Evolutionary conservation across 2,113 vertebrate genomes (phyloP).

Genomic region (Coreoperca whiteheadi): DNA sequence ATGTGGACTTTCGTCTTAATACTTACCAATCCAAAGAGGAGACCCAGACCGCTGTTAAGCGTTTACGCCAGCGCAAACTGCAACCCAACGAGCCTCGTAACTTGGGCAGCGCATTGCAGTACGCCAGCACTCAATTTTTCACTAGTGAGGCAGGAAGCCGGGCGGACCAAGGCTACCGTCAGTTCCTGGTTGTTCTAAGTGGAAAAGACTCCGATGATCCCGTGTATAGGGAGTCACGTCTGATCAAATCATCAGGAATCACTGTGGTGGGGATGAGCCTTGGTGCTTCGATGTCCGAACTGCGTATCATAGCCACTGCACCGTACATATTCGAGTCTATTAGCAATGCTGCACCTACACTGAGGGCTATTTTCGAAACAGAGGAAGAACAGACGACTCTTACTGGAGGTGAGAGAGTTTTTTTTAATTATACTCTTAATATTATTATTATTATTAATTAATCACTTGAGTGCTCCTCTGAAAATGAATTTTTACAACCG

Average conservation of each 20-base stretch:
- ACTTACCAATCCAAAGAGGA: slow-evolving; percentile 73
- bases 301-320: slow-evolving; percentile 61
- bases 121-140: slow-evolving; percentile 78
- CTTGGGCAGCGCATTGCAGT: slow-evolving; percentile 76
- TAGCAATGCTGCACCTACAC: not conserved
- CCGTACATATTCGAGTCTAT: slow-evolving; percentile 43
- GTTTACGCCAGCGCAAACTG: slow-evolving; percentile 42
- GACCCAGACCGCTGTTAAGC: slow-evolving; percentile 50
- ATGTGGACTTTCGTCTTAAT: slow-evolving; percentile 85
- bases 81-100: slow-evolving; percentile 58
- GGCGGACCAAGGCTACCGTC: slow-evolving; percentile 75
- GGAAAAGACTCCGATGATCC: slow-evolving; percentile 81
- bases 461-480: not conserved
- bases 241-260: slow-evolving; percentile 78
- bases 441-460: not conserved
- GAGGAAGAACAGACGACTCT: slow-evolving; percentile 26
- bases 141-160: slow-evolving; percentile 76
- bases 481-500: not conserved
- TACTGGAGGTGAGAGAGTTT: slow-evolving; percentile 46
- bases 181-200: slow-evolving; percentile 85
- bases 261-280: slow-evolving; percentile 79
- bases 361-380: slow-evolving; percentile 70
- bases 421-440: not conserved
- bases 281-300: slow-evolving; percentile 57
- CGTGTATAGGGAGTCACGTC: slow-evolving; percentile 57